Conservation (phyloP, 1,140 invertebrate genomes). For the Drosophila auraria region DNA sequence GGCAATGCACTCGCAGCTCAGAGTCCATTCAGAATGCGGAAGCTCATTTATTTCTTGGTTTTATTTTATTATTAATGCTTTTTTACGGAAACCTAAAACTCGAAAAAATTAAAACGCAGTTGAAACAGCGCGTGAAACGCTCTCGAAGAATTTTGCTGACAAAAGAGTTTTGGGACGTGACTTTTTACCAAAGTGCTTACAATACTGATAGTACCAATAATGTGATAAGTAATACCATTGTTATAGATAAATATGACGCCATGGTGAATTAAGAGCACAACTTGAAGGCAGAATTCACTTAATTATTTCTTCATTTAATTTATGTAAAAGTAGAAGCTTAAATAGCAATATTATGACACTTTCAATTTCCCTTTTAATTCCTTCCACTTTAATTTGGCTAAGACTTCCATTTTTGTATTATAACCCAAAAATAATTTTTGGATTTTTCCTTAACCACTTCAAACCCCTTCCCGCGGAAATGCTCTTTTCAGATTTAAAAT, state of each 20-base stretch:
- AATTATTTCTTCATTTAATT: not conserved
- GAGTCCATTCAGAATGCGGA: constrained; percentile 56
- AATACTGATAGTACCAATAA: not conserved
- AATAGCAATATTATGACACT: not conserved
- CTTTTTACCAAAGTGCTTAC: constrained; percentile 7
- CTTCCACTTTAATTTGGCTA: not conserved
- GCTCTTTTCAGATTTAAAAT: not conserved
- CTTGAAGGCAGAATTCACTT: not conserved
- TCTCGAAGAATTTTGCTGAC: constrained; percentile 24
- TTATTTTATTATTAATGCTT: not conserved
- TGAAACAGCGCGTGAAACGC: constrained; percentile 14
- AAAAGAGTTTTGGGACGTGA: constrained; percentile 28
- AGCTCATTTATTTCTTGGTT: constrained; percentile 38
- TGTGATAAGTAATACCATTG: constrained; percentile 1
- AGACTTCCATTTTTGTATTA: constrained; percentile 1
- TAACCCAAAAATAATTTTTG: not conserved
- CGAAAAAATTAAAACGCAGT: constrained; percentile 9
- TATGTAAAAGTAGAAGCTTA: too few species aligned
- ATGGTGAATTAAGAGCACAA: not conserved
- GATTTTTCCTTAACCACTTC: not conserved
- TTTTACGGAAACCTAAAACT: constrained; percentile 16
- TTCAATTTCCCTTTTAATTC: not conserved
- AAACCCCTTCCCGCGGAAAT: not conserved
- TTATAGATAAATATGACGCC: not conserved
- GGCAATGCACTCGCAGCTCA: constrained; percentile 37